These are phyloP conservation scores for Epiperipatus broadwayi DNA, from an alignment of 2,888 invertebrate genomes.

Conservation along the genomic window DNA sequence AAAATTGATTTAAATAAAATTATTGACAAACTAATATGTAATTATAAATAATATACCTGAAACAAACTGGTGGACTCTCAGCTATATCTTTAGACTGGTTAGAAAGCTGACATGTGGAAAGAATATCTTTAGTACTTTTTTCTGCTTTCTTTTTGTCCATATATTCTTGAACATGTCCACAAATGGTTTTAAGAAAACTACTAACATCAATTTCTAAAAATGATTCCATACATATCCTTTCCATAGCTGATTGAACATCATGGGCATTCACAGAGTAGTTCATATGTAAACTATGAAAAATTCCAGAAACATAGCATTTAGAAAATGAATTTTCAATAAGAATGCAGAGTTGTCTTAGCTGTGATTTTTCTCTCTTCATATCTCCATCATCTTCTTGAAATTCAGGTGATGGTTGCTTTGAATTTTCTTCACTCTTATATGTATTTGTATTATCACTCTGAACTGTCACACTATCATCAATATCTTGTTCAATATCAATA, in stretches of 20 bases:
- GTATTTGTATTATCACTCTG: conserved; percentile 16
- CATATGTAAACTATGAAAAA: conserved; percentile 41
- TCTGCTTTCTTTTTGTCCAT: no score
- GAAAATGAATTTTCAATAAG: conserved; percentile 39
- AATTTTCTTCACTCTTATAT: conserved; percentile 12
- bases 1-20: no score
- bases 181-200: conserved; percentile 43
- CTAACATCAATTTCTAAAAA: conserved; percentile 47
- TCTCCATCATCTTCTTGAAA: conserved; percentile 32
- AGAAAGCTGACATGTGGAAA: no score
- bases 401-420: conserved; percentile 31
- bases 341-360: conserved; percentile 39
- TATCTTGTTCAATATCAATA: conserved; percentile 15
- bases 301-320: conserved; percentile 41
- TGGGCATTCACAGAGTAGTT: conserved; percentile 38
- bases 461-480: conserved; percentile 15
- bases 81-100: no score
- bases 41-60: no score
- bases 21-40: no score
- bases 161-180: conserved; percentile 38
- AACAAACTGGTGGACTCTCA: no score
- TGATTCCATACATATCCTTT: conserved; percentile 44
- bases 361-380: conserved; percentile 26
- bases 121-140: no score
- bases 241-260: conserved; percentile 48